Evolutionary conservation across 2,888 invertebrate genomes (phyloP).

Genomic region (Hemicrepidius hirtus): DNA sequence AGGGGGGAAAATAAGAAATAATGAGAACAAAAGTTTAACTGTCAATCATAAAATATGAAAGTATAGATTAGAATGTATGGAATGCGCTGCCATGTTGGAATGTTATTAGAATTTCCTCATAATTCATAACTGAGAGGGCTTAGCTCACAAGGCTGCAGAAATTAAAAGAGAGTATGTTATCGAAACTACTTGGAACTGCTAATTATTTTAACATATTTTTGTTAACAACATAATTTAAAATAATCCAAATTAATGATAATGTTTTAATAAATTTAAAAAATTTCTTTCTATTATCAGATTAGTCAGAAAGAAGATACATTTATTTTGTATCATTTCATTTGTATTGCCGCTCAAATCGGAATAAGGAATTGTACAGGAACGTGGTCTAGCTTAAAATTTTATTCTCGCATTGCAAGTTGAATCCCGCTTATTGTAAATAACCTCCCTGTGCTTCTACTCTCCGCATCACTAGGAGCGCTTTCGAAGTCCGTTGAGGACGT

Average conservation of each 20-base stretch:
- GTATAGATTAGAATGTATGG: slow-evolving; percentile 40
- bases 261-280: background rate
- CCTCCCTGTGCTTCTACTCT: slow-evolving; percentile 57
- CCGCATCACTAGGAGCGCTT: slow-evolving; percentile 62
- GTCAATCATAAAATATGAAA: slow-evolving; percentile 51
- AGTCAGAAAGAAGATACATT: no score
- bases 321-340: no score
- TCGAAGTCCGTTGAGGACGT: slow-evolving; percentile 66
- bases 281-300: no score
- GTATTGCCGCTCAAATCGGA: no score
- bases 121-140: slow-evolving; percentile 72
- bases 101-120: slow-evolving; percentile 68
- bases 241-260: background rate
- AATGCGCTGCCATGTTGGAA: slow-evolving; percentile 56
- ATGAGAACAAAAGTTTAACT: background rate
- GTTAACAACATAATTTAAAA: background rate
- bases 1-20: no score
- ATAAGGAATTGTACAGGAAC: no score
- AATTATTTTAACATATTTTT: no score
- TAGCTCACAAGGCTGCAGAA: slow-evolving; percentile 68
- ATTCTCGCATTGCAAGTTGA: background rate
- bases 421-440: background rate
- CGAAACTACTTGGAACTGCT: background rate
- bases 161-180: slow-evolving; percentile 53
- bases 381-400: background rate